Percentiles rank a stretch among this genome's conserved stretches.
These are phyloP conservation scores for Leptobrachium leishanense DNA, from an alignment of 2,113 vertebrate genomes.

Conservation along the genomic window DNA sequence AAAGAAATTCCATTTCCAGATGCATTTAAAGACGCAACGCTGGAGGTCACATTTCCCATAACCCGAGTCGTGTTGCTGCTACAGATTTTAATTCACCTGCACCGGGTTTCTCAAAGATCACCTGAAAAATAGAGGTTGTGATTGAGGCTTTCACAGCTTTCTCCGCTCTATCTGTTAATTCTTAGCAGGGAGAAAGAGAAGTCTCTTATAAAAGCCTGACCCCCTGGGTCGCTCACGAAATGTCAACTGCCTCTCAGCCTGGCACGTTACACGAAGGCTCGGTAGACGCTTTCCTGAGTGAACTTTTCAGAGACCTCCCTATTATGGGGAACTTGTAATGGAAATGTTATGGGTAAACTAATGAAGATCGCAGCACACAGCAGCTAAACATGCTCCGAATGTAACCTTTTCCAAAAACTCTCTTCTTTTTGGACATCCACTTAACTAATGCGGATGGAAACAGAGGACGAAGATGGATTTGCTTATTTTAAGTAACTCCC, in stretches of 20 bases:
- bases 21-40: constrained; percentile 49
- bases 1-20: constrained; percentile 29
- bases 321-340: background rate
- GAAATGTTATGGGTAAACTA: background rate
- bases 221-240: constrained; percentile 19
- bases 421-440: background rate
- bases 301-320: constrained; percentile 27
- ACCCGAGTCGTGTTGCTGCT: constrained; percentile 36
- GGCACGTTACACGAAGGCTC: constrained; percentile 13
- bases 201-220: constrained; percentile 39
- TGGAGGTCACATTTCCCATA: constrained; percentile 53
- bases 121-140: constrained; percentile 11
- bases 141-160: constrained; percentile 13
- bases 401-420: background rate
- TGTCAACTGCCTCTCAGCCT: constrained; percentile 42
- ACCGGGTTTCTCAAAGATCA: constrained; percentile 48
- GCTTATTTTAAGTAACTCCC: background rate
- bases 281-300: constrained; percentile 30
- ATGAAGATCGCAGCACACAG: background rate
- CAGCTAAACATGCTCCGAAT: background rate
- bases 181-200: constrained; percentile 17
- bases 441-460: constrained; percentile 1
- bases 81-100: constrained; percentile 47
- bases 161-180: constrained; percentile 6
- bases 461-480: background rate